phyloP scores from a whole-genome alignment of 1,140 invertebrate genomes.

The Mercenaria mercenaria region DNA sequence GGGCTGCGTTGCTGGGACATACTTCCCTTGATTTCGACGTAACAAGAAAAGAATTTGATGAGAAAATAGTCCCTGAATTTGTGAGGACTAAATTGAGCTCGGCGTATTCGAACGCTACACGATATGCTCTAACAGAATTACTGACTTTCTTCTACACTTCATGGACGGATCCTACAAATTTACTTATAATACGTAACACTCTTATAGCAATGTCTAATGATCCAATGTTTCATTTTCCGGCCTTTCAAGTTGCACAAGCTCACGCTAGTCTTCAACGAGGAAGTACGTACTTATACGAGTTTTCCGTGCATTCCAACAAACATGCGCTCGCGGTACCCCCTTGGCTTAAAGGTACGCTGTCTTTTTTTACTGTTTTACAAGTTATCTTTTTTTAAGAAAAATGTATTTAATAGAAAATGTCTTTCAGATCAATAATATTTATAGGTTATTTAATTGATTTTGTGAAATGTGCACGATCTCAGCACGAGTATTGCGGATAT shows the following conservation, averaged over 20 bases:
- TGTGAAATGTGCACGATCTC: no score
- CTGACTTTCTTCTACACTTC: constrained; percentile 25
- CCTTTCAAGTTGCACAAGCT: constrained; percentile 21
- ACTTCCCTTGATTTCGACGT: not conserved
- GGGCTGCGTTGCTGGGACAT: not conserved
- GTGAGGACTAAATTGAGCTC: not conserved
- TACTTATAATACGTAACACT: constrained; percentile 31
- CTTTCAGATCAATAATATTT: no score
- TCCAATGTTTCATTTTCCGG: constrained; percentile 53
- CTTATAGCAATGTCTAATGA: constrained; percentile 62
- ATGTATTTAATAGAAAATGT: no score
- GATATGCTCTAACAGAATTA: not conserved
- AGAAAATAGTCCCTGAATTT: not conserved
- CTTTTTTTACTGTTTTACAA: no score
- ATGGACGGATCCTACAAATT: constrained; percentile 50
- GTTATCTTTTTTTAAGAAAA: no score
- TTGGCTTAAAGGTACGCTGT: constrained; percentile 20
- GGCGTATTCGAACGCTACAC: not conserved
- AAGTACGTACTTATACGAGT: constrained; percentile 64
- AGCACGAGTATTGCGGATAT: no score
- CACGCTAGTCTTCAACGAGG: constrained; percentile 27
- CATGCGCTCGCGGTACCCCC: not conserved
- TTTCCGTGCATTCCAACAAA: constrained; percentile 50
- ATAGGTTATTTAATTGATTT: no score
- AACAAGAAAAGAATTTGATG: not conserved